Evolutionary conservation across 1,140 invertebrate genomes (phyloP).

Genomic region (Planococcus citri): DNA sequence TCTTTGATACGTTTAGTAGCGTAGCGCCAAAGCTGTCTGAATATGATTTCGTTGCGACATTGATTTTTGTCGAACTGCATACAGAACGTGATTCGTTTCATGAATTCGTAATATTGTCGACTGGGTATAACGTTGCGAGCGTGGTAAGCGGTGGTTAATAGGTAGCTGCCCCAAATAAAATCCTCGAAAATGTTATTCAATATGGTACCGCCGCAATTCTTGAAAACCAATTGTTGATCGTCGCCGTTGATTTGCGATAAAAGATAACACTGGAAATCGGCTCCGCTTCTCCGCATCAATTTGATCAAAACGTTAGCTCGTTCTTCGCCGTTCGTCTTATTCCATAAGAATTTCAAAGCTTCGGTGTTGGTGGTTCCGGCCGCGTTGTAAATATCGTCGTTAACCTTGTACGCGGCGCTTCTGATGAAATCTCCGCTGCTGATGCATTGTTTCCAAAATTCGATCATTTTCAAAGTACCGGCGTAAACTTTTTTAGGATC

Average conservation of each 20-base stretch:
- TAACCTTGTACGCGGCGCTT: neutral
- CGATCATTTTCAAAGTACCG: neutral
- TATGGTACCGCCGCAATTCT: neutral
- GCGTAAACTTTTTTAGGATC: neutral
- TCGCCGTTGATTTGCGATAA: neutral
- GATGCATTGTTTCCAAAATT: neutral
- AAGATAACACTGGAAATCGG: neutral
- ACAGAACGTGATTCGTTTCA: neutral
- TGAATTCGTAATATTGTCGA: conserved; percentile 3
- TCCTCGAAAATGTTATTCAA: neutral
- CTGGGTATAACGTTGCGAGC: neutral
- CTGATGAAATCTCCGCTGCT: neutral
- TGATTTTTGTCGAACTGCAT: neutral
- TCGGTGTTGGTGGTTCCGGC: neutral
- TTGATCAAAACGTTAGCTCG: neutral
- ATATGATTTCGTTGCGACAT: neutral
- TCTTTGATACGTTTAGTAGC: neutral
- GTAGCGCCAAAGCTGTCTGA: neutral
- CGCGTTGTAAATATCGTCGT: neutral
- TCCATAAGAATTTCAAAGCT: neutral
- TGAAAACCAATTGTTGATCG: neutral
- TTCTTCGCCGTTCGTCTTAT: neutral
- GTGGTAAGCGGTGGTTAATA: neutral
- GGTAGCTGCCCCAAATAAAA: neutral
- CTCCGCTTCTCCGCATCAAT: neutral